Evolutionary conservation across 35 echinoderm and acorn worm genomes (phyloP), one percentile per base, ranked within the genome.

Genomic region (Heliocidaris tuberculata): DNA sequence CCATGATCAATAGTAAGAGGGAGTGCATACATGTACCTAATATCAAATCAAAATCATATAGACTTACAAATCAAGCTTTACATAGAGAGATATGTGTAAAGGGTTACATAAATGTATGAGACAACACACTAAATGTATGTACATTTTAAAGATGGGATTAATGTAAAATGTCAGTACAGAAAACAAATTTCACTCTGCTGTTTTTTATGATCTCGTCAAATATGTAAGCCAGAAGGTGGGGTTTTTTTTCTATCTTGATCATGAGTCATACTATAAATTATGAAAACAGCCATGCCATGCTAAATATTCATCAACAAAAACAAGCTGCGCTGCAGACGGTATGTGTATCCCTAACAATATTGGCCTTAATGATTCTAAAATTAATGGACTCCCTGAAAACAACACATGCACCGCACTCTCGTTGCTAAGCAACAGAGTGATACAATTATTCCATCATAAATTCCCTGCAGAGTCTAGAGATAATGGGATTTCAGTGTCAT

Each of bases 361-460:
- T 78, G 65, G 65, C 65, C 65, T 78, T 78, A 78, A 78, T 78
- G 27, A 78, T 19, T 78, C 17, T 78, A 8, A 78, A 78, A 78
- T 78, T 78, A n/a, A 78, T 78, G 27, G 65, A 78, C 65, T 78
- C 65, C 65, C 65, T 78, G 65, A 78, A 78, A 78, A 78, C 17
- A 24, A 78, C 27, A 24, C 65, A 78, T 78, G 24, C 15, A 78
- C 21, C 17, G 5, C 2, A 78, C 17, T 78, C 21, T n/a, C 27
- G 65, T 78, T 78, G 65, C 65, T 78, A 78, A 78, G 65, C 15
- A 19, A 78, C 65, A 27, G 17, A 19, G 65, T 78, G 65, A 78
- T 78, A 78, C 65, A 78, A 78, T 78, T 71, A 71, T 71, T 71
- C 61, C 61, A 78, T 78, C 21, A 24, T 9, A 29, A 78, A 78